A percentile compares a stretch with the other conserved stretches of the same genome.
These are phyloP conservation scores for Anableps anableps DNA, from an alignment of 2,797 vertebrate genomes.

Conservation along the genomic window DNA sequence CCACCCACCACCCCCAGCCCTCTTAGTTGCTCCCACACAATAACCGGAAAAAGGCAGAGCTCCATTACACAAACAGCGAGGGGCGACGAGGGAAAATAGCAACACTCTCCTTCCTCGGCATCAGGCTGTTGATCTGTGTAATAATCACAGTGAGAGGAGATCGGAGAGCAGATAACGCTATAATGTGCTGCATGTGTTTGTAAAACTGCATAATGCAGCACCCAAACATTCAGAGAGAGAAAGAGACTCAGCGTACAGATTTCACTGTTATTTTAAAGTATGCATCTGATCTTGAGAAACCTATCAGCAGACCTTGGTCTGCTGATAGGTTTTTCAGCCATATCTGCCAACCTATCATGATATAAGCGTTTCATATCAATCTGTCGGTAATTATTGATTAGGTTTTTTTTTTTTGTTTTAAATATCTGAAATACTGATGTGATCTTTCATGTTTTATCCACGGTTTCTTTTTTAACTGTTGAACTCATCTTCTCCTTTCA, in stretches of 20 bases:
- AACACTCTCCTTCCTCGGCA: slow-evolving; percentile 72
- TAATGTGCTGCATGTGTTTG: slow-evolving; percentile 12
- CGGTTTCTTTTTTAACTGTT: too few relatives aligned
- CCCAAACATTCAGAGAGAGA: slow-evolving; percentile 15
- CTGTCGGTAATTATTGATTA: too few relatives aligned
- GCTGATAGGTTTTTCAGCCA: too few relatives aligned
- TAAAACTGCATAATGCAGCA: neutral
- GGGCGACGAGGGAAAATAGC: slow-evolving; percentile 68
- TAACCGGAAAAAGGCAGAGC: slow-evolving; percentile 82
- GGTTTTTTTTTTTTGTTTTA: too few relatives aligned
- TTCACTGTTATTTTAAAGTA: slow-evolving; percentile 25
- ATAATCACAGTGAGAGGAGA: slow-evolving; percentile 49
- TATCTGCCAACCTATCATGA: too few relatives aligned
- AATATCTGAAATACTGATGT: too few relatives aligned
- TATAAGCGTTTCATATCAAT: too few relatives aligned
- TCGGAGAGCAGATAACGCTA: slow-evolving; percentile 19
- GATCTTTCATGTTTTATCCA: too few relatives aligned
- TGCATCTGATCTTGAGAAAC: neutral
- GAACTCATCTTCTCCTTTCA: too few relatives aligned
- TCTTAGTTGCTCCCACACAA: slow-evolving; percentile 69
- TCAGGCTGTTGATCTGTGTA: slow-evolving; percentile 58
- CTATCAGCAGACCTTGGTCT: neutral
- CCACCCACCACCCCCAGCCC: slow-evolving; percentile 2
- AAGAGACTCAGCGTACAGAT: slow-evolving; percentile 1
- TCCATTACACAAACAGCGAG: slow-evolving; percentile 74